A percentile compares a stretch with the other conserved stretches of the same genome.
Conservation (phyloP, 2,113 vertebrate species). For the Nestor notabilis region DNA sequence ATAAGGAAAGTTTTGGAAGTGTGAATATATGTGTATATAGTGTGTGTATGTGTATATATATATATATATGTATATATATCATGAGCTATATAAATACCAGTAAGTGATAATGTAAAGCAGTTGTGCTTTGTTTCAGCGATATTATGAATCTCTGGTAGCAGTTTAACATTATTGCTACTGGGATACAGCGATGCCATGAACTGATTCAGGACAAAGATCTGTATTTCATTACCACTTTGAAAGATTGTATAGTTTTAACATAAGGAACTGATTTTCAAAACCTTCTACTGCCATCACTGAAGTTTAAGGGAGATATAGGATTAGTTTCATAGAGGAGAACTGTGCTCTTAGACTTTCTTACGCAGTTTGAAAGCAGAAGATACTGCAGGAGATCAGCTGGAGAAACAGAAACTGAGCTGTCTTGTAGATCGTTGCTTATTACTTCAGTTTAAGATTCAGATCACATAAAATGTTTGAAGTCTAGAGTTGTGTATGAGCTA, state of each 20-base stretch:
- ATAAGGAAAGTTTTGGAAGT: slow-evolving; percentile 10
- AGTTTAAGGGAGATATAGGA: not conserved
- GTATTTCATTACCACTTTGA: slow-evolving; percentile 11
- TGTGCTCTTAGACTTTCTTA: not conserved
- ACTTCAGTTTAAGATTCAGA: not conserved
- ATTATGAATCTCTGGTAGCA: not conserved
- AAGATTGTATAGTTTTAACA: not conserved
- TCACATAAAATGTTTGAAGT: not conserved
- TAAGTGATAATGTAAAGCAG: slow-evolving; percentile 31
- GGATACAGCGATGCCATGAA: slow-evolving; percentile 9
- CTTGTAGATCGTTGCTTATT: not conserved
- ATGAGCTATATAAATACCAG: not conserved
- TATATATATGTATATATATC: not conserved
- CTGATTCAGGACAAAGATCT: not conserved
- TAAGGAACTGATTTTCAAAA: slow-evolving; percentile 17
- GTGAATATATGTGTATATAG: not conserved
- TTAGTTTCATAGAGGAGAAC: not conserved
- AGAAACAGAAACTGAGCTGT: not conserved
- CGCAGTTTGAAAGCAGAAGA: not conserved
- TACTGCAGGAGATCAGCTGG: not conserved
- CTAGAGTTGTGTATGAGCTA: not conserved
- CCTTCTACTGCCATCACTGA: not conserved
- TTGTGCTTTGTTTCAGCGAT: slow-evolving; percentile 12
- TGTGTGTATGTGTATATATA: too few relatives aligned
- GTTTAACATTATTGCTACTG: slow-evolving; percentile 1